These are phyloP conservation scores for Hirtodrosophila confusa DNA, from an alignment of 2,888 invertebrate genomes.

Conservation along the genomic window DNA sequence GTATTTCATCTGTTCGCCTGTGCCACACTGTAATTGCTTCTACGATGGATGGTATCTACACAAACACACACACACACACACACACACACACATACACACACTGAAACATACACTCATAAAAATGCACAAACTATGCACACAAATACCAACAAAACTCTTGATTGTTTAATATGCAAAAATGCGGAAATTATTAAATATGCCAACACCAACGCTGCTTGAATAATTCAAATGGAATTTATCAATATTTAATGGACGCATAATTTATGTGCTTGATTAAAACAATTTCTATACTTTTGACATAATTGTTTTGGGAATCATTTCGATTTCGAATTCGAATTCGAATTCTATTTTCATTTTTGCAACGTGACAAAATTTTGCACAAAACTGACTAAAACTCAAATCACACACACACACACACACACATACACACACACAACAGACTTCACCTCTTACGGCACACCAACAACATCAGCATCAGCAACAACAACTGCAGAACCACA, in stretches of 20 bases:
- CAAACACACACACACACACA: conserved; percentile 38
- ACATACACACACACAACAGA: conserved; percentile 64
- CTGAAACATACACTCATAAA: conserved; percentile 29
- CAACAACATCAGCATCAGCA: conserved; percentile 66
- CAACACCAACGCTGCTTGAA: conserved; percentile 65
- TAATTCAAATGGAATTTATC: conserved; percentile 63
- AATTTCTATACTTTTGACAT: conserved; percentile 34
- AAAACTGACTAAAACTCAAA: conserved; percentile 15
- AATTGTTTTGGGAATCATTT: conserved; percentile 32
- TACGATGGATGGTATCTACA: conserved; percentile 82
- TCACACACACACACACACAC: conserved; percentile 32
- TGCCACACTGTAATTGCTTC: conserved; percentile 81
- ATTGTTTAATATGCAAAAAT: conserved; percentile 27
- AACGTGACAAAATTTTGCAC: conserved; percentile 33
- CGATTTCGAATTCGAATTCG: conserved; percentile 16
- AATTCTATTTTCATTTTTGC: conserved; percentile 6
- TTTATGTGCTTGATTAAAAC: conserved; percentile 65
- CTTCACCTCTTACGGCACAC: conserved; percentile 84
- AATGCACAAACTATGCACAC: conserved; percentile 21
- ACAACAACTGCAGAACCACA: conserved; percentile 63
- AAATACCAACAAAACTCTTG: conserved; percentile 24
- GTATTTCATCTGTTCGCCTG: conserved; percentile 84
- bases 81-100: conserved; percentile 37
- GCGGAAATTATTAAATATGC: conserved; percentile 46
- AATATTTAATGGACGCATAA: conserved; percentile 62